These are phyloP conservation scores for Malurus alboscapulatus DNA, from an alignment of 2,113 vertebrate species.

Conservation along the genomic window DNA sequence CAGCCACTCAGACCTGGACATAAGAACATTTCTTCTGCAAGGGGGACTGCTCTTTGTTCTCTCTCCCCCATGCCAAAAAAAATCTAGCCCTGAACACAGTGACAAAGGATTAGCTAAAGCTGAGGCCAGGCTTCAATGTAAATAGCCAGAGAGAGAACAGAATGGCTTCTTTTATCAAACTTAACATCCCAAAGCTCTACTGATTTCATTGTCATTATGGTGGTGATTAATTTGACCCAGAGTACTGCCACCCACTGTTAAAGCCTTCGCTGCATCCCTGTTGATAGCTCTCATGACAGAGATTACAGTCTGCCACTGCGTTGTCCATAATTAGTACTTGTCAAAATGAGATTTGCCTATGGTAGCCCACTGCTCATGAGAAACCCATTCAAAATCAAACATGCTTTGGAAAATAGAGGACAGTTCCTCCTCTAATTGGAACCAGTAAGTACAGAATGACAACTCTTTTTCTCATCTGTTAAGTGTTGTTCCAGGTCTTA, in stretches of 20 bases:
- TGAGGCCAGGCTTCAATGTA: slow-evolving; percentile 26
- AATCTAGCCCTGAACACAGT: neutral
- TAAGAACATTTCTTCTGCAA: slow-evolving; percentile 18
- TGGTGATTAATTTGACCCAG: slow-evolving; percentile 64
- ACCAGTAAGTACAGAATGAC: neutral
- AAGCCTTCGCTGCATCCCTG: slow-evolving; percentile 34
- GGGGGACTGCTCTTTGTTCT: slow-evolving; percentile 28
- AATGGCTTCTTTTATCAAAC: slow-evolving; percentile 60
- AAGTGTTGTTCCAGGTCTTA: neutral
- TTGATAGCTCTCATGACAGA: slow-evolving; percentile 64
- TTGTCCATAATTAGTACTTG: slow-evolving; percentile 55
- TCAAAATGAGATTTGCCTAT: slow-evolving; percentile 44
- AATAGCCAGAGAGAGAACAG: slow-evolving; percentile 50
- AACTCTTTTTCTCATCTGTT: neutral
- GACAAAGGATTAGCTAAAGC: slow-evolving; percentile 52
- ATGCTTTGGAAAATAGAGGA: neutral
- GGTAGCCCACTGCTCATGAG: slow-evolving; percentile 34
- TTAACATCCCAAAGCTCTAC: slow-evolving; percentile 64
- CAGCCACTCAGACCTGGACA: neutral
- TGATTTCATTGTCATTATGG: slow-evolving; percentile 64
- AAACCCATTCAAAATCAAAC: slow-evolving; percentile 44
- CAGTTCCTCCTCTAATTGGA: slow-evolving; percentile 42
- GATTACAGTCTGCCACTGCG: slow-evolving; percentile 37
- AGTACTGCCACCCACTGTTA: slow-evolving; percentile 62
- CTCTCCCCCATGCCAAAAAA: neutral